Base-by-base conservation (phyloP, 1,140 invertebrate species). In the Drosophila takahashii region DNA sequence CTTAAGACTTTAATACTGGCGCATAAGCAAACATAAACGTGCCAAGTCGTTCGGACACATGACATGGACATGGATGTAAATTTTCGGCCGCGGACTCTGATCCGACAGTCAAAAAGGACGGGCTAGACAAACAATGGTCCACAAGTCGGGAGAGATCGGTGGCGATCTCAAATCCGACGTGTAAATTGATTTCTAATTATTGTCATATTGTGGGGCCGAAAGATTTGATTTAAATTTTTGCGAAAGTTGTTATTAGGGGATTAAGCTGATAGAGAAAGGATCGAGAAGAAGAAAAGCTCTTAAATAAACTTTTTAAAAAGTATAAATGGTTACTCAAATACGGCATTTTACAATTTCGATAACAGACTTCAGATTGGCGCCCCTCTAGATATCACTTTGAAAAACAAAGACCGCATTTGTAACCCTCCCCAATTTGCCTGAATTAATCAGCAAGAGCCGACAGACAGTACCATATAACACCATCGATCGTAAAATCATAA, bases 11-110 rank as follows among this genome's bases (percentile, higher is more conserved):
- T 79, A 87, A 87, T 89, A 73, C 84, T 67, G 41, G 71, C 65
- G 66, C 60, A 89, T 81, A 81, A 81, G 81, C 62, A 81, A 86
- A 81, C 81, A 81, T 86, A 87, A 86, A 87, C 80, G 79, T 86
- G 83, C 83, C 83, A 86, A 83, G 85, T 77, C 37, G 62, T 57
- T 72, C 48, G 83, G 79, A 86, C 83, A 86, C 79, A 86, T 87
- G 81, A 86, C 81, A 81, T 62, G 67, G 72, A 73, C 69, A 80
- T 64, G 81, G 52, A 79, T 54, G 53, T 51, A 77, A 47, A 80
- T 65, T 78, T 77, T 74, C 26, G 50, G 50, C 15, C 39, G 47
- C 72, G 34, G 72, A 84, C 78, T 86, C 57, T 86, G 67, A 85
- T 75, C 77, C 62, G 81, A 85, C 81, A 86, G 42, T 52, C 67